phyloP scores from a whole-genome alignment of 2,888 invertebrate genomes.

The Eupithecia dodoneata region DNA sequence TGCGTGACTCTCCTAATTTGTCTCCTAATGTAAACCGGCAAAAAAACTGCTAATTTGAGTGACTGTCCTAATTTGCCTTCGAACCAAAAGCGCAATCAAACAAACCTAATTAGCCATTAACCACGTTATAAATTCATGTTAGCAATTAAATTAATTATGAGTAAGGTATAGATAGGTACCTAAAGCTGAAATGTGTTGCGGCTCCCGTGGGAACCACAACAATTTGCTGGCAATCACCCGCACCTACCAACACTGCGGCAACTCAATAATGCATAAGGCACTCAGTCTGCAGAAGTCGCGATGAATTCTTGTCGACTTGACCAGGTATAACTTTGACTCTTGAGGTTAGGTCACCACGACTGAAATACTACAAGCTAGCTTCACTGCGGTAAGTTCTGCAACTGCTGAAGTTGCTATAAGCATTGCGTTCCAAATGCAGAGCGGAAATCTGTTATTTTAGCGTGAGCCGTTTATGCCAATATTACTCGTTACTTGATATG shows the following conservation, averaged over 20 bases:
- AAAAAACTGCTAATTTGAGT: neutral
- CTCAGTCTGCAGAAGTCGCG: constrained; percentile 42
- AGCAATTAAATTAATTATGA: constrained; percentile 31
- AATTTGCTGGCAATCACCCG: constrained; percentile 68
- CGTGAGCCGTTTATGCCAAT: neutral
- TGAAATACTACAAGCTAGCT: constrained; percentile 3
- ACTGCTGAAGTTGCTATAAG: neutral
- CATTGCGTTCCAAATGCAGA: neutral
- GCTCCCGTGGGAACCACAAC: constrained; percentile 74
- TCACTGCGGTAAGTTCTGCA: neutral
- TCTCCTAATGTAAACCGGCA: neutral
- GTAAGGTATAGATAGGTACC: constrained; percentile 40
- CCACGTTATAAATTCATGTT: neutral
- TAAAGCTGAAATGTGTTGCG: constrained; percentile 53
- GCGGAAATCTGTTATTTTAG: neutral
- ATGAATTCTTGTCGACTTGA: constrained; percentile 3
- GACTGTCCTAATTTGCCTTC: neutral
- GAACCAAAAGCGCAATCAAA: neutral
- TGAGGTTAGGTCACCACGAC: neutral
- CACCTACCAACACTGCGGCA: constrained; percentile 54
- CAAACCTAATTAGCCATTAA: neutral
- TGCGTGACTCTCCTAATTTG: neutral
- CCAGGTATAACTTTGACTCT: constrained; percentile 10
- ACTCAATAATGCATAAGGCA: constrained; percentile 75
- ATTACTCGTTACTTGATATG: neutral